phyloP scores from a whole-genome alignment of 1,140 invertebrate genomes.

The Sycobia sp. region DNA sequence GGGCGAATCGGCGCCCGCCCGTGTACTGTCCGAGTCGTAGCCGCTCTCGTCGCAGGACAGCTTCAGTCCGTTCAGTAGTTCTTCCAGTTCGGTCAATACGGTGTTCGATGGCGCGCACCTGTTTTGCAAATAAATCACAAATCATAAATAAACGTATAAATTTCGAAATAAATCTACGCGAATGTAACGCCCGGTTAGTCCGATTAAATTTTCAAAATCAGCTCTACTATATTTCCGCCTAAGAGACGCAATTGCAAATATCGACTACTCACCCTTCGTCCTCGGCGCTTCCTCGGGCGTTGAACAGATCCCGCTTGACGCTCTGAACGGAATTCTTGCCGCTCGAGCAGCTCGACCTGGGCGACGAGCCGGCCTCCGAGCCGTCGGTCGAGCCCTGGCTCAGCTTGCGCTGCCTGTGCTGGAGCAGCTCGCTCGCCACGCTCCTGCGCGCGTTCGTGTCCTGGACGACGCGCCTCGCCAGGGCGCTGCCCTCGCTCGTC shows the following conservation, averaged over 20 bases:
- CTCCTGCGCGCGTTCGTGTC: conserved; percentile 16
- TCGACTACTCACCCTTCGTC: conserved; percentile 37
- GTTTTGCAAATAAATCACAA: background rate
- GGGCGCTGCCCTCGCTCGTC: conserved; percentile 39
- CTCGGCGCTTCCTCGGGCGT: conserved; percentile 30
- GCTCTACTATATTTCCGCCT: too few relatives aligned
- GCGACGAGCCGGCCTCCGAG: background rate
- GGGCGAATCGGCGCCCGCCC: conserved; percentile 65
- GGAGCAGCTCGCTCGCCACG: background rate
- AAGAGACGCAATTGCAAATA: conserved; percentile 17
- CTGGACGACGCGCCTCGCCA: conserved; percentile 38
- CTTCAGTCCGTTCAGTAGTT: conserved; percentile 57
- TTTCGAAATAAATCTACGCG: too few relatives aligned
- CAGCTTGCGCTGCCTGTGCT: conserved; percentile 6
- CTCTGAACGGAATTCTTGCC: background rate
- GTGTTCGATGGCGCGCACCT: conserved; percentile 42
- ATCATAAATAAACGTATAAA: too few relatives aligned
- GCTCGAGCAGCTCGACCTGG: background rate
- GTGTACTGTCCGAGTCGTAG: conserved; percentile 70
- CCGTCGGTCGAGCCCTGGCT: conserved; percentile 15
- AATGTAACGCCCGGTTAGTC: too few relatives aligned
- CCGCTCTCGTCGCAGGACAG: conserved; percentile 68
- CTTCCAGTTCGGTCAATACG: conserved; percentile 51
- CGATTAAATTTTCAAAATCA: too few relatives aligned
- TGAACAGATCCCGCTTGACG: conserved; percentile 16